These are phyloP conservation scores for Beris chalybata DNA, from an alignment of 2,888 invertebrate species.

Conservation along the genomic window DNA sequence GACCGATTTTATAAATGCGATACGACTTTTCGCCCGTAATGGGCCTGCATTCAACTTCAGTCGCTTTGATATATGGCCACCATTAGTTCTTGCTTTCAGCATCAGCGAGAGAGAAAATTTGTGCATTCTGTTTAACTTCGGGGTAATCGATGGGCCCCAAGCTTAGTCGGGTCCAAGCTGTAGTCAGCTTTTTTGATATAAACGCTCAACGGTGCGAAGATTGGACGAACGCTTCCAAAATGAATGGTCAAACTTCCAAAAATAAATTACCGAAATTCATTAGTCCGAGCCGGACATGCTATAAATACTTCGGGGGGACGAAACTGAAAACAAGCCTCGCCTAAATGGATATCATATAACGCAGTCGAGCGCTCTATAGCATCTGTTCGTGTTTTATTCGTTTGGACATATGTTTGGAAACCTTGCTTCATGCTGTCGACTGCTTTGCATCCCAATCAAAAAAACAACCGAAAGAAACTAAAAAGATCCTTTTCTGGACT, in stretches of 20 bases:
- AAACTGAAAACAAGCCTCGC: constrained; percentile 21
- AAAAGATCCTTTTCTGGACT: too few species aligned
- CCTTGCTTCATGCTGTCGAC: too few species aligned
- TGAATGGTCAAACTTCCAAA: constrained; percentile 29
- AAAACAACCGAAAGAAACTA: too few species aligned
- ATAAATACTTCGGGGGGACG: neutral
- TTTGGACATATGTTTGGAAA: constrained; percentile 16
- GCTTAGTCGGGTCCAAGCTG: too few species aligned
- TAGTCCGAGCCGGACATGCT: constrained; percentile 21
- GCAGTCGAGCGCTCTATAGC: constrained; percentile 28
- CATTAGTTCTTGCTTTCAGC: constrained; percentile 32
- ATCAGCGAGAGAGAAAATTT: constrained; percentile 29
- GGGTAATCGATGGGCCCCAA: constrained; percentile 27
- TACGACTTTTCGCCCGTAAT: constrained; percentile 32
- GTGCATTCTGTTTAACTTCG: constrained; percentile 12
- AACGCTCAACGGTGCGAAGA: too few species aligned
- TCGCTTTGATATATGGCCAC: constrained; percentile 26
- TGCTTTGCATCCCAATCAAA: too few species aligned
- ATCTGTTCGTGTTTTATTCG: constrained; percentile 18
- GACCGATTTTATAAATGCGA: constrained; percentile 30
- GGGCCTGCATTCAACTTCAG: constrained; percentile 30
- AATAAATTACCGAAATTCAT: constrained; percentile 33
- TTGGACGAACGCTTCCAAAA: constrained; percentile 7
- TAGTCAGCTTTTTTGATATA: too few species aligned
- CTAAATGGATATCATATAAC: constrained; percentile 29